Evolutionary conservation across 2,797 vertebrate species (phyloP).

Genomic region (Molossus molossus): DNA sequence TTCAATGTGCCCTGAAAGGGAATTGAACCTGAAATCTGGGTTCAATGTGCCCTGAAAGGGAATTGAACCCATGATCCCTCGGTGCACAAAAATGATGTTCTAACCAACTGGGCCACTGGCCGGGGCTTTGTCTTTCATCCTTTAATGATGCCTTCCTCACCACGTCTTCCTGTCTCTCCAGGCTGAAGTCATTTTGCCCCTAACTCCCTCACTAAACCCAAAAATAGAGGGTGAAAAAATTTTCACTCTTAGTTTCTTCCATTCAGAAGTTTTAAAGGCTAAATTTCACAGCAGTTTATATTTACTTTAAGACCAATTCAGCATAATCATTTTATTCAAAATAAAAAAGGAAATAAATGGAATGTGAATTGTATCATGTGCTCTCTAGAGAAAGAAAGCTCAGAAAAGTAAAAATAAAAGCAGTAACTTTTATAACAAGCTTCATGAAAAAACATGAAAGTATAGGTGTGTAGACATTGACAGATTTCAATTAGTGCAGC

Average conservation of each 20-base stretch:
- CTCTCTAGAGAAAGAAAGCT: background rate
- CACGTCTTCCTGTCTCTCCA: background rate
- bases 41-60: background rate
- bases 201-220: background rate
- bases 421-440: constrained; percentile 5
- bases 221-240: background rate
- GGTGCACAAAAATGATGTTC: background rate
- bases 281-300: background rate
- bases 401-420: constrained; percentile 36
- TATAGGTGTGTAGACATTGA: background rate
- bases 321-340: constrained; percentile 65
- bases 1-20: background rate
- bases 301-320: constrained; percentile 26
- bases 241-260: background rate
- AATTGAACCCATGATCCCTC: background rate
- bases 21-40: background rate
- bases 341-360: background rate
- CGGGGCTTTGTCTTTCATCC: background rate
- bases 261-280: background rate
- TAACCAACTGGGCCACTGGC: background rate
- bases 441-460: background rate
- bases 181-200: too few relatives aligned
- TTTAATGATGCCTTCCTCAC: background rate
- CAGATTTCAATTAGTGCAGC: background rate
- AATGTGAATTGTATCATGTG: background rate